Percentiles rank a stretch among this genome's conserved stretches.
Evolutionary conservation across 1,140 invertebrate genomes (phyloP).

Genomic region (Drosophila pseudoananassae): DNA sequence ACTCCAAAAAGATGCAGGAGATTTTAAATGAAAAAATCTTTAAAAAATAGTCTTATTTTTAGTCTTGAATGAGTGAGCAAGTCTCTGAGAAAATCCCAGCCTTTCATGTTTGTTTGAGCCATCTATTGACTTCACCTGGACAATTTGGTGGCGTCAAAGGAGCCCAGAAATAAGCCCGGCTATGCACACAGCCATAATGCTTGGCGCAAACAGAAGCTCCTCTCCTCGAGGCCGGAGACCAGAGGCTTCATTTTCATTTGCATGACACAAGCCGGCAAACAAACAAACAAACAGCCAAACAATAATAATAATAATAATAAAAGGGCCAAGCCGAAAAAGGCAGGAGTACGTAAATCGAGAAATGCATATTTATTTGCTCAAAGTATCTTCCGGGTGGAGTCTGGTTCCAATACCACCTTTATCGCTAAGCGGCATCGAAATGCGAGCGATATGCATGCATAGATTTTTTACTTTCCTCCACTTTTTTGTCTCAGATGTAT

Average conservation of each 20-base stretch:
- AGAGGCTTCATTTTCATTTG: conserved; percentile 65
- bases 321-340: background rate
- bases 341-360: conserved; percentile 51
- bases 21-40: background rate
- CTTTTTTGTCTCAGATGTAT: conserved; percentile 37
- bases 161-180: conserved; percentile 37
- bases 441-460: conserved; percentile 69
- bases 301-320: conserved; percentile 43
- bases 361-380: conserved; percentile 78
- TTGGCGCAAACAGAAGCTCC: conserved; percentile 29
- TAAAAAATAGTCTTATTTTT: background rate
- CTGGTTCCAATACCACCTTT: conserved; percentile 28
- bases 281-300: conserved; percentile 27
- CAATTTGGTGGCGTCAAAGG: conserved; percentile 42
- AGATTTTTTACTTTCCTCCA: conserved; percentile 29
- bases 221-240: conserved; percentile 19
- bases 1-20: no score
- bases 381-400: conserved; percentile 60
- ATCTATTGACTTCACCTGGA: conserved; percentile 51
- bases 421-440: conserved; percentile 74
- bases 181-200: conserved; percentile 50
- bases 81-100: background rate
- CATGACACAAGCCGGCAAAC: conserved; percentile 52
- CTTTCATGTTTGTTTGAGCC: conserved; percentile 13
- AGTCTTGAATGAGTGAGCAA: background rate